Evolutionary conservation across 2,797 vertebrate species (phyloP).

Genomic region (Danio kyathit): DNA sequence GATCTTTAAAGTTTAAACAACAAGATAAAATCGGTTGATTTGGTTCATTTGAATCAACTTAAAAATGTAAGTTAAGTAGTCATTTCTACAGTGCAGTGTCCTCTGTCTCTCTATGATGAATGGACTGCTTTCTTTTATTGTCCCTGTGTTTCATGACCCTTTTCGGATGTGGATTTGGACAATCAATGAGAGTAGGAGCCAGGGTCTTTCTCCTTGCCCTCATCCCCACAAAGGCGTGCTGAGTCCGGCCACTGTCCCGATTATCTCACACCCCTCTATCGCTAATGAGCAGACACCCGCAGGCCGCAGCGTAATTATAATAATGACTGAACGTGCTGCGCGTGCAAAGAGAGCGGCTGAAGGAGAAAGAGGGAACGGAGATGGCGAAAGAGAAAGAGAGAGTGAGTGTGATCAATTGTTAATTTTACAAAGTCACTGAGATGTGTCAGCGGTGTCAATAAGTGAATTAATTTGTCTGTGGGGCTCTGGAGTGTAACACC

Average conservation of each 20-base stretch:
- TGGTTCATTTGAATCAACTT: no score
- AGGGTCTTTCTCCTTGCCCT: conserved; percentile 40
- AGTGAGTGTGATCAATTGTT: conserved; percentile 88
- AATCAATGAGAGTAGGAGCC: conserved; percentile 39
- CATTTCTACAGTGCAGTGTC: not conserved
- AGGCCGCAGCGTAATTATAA: conserved; percentile 80
- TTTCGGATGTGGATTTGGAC: conserved; percentile 36
- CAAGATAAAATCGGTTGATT: no score
- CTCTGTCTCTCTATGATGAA: conserved; percentile 14
- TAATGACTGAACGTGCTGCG: conserved; percentile 85
- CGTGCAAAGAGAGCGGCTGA: conserved; percentile 75
- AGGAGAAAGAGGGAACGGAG: conserved; percentile 39
- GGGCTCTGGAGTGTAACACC: conserved; percentile 79
- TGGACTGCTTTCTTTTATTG: conserved; percentile 3
- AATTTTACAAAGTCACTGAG: conserved; percentile 92
- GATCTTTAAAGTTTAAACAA: no score
- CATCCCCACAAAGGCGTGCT: conserved; percentile 27
- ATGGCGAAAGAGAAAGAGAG: conserved; percentile 30
- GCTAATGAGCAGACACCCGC: conserved; percentile 77
- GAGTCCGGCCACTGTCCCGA: conserved; percentile 66
- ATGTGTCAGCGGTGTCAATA: conserved; percentile 89
- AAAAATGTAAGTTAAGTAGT: no score
- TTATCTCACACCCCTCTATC: conserved; percentile 71
- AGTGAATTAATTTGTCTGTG: conserved; percentile 87
- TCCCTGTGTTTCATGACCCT: conserved; percentile 12